Percentiles rank a stretch among this genome's conserved stretches.
Conservation (phyloP, 2,113 vertebrate species). For the Edolisoma coerulescens region DNA sequence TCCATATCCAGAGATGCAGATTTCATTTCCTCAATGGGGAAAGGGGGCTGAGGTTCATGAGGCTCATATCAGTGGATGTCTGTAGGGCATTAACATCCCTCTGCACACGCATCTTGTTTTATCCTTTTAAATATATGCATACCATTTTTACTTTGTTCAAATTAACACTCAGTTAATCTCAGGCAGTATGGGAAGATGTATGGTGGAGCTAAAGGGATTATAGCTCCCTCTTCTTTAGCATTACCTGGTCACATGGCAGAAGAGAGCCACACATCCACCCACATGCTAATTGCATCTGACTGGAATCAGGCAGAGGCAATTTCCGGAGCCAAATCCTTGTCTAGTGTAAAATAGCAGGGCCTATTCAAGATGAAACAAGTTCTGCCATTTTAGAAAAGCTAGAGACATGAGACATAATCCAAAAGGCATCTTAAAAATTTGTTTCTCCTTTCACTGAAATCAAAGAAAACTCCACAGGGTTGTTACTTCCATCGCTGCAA, state of each 20-base stretch:
- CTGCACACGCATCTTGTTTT: not conserved
- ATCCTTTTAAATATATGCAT: not conserved
- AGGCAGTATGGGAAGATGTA: not conserved
- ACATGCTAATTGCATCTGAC: not conserved
- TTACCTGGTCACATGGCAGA: not conserved
- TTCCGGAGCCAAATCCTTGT: not conserved
- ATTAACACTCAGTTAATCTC: not conserved
- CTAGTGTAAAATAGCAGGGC: not conserved
- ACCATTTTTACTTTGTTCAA: not conserved
- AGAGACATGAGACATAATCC: not conserved
- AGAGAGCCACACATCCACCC: not conserved
- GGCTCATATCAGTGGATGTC: not conserved
- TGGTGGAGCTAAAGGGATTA: slow-evolving; percentile 20
- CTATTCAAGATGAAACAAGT: not conserved
- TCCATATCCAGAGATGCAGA: not conserved
- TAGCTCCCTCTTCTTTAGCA: not conserved
- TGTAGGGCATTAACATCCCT: not conserved
- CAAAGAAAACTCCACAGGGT: not conserved
- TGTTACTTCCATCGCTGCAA: not conserved
- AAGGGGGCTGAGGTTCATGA: not conserved
- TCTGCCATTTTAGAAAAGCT: not conserved
- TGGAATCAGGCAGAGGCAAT: not conserved
- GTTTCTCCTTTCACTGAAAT: not conserved
- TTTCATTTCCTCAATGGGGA: not conserved
- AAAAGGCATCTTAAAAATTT: not conserved